These are phyloP conservation scores for Ochropacha duplaris DNA, from an alignment of 2,888 invertebrate genomes.

Conservation along the genomic window DNA sequence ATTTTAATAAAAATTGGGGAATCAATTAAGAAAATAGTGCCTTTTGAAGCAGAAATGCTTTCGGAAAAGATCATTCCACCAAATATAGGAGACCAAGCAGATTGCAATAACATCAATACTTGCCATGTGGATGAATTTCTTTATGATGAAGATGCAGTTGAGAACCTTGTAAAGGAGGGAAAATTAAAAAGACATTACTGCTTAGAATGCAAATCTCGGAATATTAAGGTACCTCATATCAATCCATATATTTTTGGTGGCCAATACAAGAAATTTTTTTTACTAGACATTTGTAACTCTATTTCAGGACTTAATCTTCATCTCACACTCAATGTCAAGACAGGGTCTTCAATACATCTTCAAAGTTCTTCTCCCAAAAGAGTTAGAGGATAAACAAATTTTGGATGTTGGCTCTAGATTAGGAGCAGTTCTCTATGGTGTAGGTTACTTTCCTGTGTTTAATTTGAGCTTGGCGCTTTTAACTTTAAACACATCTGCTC, in stretches of 20 bases:
- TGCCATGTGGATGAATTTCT: conserved; percentile 88
- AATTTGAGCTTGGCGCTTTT: too few species aligned
- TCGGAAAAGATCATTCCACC: conserved; percentile 69
- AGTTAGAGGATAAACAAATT: conserved; percentile 81
- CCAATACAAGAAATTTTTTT: too few species aligned
- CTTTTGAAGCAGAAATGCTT: conserved; percentile 65
- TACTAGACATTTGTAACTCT: conserved; percentile 10
- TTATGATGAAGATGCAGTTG: conserved; percentile 85
- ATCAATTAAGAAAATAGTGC: conserved; percentile 60
- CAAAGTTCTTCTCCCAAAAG: conserved; percentile 83
- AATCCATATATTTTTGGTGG: neutral
- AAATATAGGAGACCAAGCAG: conserved; percentile 72
- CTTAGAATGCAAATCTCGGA: conserved; percentile 62
- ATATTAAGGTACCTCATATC: conserved; percentile 34
- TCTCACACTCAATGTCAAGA: conserved; percentile 86
- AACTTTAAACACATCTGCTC: too few species aligned
- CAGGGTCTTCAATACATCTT: conserved; percentile 84
- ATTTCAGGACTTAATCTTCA: conserved; percentile 78
- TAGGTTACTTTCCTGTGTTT: conserved; percentile 51
- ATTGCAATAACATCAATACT: conserved; percentile 79
- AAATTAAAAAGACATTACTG: conserved; percentile 66
- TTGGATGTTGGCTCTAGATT: conserved; percentile 88
- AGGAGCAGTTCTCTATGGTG: conserved; percentile 87
- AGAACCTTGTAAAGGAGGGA: conserved; percentile 60
- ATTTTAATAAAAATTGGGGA: conserved; percentile 57